Percentiles rank a stretch among this genome's conserved stretches.
Evolutionary conservation across 2,888 invertebrate species (phyloP).

Genomic region (Acanthacorydalis orientalis): DNA sequence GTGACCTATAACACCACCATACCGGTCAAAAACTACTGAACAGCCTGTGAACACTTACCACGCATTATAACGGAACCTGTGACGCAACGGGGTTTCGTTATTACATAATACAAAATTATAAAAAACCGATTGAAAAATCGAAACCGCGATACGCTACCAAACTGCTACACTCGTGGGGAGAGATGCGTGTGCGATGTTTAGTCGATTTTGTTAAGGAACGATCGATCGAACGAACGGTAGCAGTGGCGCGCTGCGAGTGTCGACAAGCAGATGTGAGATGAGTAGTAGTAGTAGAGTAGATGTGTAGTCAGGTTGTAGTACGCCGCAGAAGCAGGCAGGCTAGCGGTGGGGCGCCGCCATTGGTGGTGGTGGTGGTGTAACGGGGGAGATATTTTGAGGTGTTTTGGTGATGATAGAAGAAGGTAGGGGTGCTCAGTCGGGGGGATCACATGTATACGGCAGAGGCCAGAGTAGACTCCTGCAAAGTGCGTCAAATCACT

Average conservation of each 20-base stretch:
- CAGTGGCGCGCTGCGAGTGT: slow-evolving; percentile 8
- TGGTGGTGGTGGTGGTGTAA: slow-evolving; percentile 3
- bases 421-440: slow-evolving; percentile 20
- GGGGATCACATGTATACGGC: slow-evolving; percentile 14
- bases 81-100: no score
- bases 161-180: background rate
- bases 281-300: background rate
- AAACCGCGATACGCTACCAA: slow-evolving; percentile 2
- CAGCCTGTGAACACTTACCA: background rate
- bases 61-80: no score
- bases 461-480: slow-evolving; percentile 16
- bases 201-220: no score
- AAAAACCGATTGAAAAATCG: background rate
- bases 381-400: slow-evolving; percentile 13
- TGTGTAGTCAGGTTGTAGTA: background rate
- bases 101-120: background rate
- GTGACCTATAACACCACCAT: slow-evolving; percentile 21
- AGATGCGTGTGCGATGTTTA: background rate
- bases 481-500: slow-evolving; percentile 23
- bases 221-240: background rate
- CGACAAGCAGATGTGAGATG: slow-evolving; percentile 8
- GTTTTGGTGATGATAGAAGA: slow-evolving; percentile 14
- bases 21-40: background rate
- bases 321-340: background rate
- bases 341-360: background rate